Conservation (phyloP, 2,888 invertebrate genomes). For the Leuctra nigra region DNA sequence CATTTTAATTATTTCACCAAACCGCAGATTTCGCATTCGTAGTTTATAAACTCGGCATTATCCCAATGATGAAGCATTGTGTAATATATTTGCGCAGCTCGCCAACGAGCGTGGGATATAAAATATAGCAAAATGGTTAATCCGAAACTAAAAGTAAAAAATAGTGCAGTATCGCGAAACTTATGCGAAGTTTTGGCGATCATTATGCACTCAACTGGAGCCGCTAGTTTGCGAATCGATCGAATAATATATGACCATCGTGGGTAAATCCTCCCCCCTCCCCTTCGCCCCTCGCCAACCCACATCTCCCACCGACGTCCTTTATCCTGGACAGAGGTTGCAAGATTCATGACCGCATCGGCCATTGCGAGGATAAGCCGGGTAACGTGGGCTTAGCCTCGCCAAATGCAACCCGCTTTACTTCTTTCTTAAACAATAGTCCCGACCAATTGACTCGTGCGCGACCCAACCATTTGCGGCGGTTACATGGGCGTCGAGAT, state of each 20-base stretch:
- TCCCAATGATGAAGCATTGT: background rate
- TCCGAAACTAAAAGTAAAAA: too few relatives aligned
- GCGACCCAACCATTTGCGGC: too few relatives aligned
- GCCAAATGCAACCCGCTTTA: too few relatives aligned
- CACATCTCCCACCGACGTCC: background rate
- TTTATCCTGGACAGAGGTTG: conserved; percentile 1
- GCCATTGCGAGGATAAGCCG: background rate
- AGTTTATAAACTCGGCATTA: background rate
- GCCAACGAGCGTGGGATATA: background rate
- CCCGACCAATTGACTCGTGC: too few relatives aligned
- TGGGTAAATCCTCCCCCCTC: background rate
- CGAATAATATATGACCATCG: conserved; percentile 21
- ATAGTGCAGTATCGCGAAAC: background rate
- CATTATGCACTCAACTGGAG: background rate
- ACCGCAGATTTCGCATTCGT: background rate
- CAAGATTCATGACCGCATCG: background rate
- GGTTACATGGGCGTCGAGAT: too few relatives aligned
- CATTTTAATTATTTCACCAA: background rate
- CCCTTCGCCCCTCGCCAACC: background rate
- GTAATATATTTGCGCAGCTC: too few relatives aligned
- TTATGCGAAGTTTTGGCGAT: background rate
- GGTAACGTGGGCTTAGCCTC: too few relatives aligned
- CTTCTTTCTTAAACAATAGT: too few relatives aligned
- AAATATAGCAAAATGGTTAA: too few relatives aligned
- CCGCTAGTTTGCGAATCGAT: conserved; percentile 21